phyloP scores from a whole-genome alignment of 2,888 invertebrate genomes.

The Drosophila longiperda region DNA sequence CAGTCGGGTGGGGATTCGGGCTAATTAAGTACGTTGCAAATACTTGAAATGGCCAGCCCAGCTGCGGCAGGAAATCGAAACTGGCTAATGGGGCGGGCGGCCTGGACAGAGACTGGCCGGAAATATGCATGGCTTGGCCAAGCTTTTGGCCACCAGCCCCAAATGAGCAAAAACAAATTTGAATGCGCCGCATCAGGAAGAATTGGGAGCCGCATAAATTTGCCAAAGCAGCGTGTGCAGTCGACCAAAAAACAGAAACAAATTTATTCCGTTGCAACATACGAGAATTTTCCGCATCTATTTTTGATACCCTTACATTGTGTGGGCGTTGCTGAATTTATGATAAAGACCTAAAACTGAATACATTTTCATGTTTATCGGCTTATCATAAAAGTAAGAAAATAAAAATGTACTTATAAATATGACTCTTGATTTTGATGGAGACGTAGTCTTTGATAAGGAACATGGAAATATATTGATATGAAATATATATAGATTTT shows the following conservation, averaged over 20 bases:
- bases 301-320: conserved; percentile 6
- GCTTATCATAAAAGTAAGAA: neutral
- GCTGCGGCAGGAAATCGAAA: conserved; percentile 66
- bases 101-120: conserved; percentile 57
- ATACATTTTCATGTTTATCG: neutral
- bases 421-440: neutral
- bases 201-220: conserved; percentile 50
- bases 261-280: conserved; percentile 69
- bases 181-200: conserved; percentile 72
- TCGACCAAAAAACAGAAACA: conserved; percentile 58
- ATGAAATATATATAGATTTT: too few species aligned
- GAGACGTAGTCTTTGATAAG: neutral
- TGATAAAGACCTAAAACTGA: too few species aligned
- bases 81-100: conserved; percentile 51
- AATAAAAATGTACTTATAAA: neutral
- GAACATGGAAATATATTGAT: too few species aligned
- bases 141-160: conserved; percentile 63
- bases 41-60: conserved; percentile 57
- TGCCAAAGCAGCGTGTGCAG: conserved; percentile 56
- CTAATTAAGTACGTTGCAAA: conserved; percentile 72
- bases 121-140: conserved; percentile 76
- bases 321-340: neutral
- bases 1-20: conserved; percentile 27
- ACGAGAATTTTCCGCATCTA: conserved; percentile 15
- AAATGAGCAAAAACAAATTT: conserved; percentile 64